phyloP scores from a whole-genome alignment of 1,140 invertebrate genomes.

The Antheraea mylitta region DNA sequence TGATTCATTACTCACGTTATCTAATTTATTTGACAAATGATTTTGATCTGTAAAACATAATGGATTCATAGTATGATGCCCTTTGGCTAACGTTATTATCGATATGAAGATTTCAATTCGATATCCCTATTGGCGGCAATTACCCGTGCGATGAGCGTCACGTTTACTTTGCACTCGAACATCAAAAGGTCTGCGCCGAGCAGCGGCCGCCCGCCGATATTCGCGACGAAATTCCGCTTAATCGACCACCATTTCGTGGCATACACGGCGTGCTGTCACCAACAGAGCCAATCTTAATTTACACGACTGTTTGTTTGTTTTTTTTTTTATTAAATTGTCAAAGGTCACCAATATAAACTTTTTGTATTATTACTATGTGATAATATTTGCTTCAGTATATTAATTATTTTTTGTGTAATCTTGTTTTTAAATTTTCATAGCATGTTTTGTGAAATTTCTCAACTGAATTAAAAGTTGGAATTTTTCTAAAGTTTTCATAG shows the following conservation, averaged over 20 bases:
- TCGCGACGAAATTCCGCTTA: conserved; percentile 46
- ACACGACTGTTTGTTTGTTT: conserved; percentile 4
- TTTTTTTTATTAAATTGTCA: neutral
- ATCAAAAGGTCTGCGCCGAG: conserved; percentile 37
- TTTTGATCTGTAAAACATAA: neutral
- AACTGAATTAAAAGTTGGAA: no score
- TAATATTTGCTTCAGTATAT: neutral
- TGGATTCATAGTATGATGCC: neutral
- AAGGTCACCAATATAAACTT: neutral
- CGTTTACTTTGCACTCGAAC: conserved; percentile 60
- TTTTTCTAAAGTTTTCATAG: no score
- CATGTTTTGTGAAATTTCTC: no score
- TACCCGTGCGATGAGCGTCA: conserved; percentile 46
- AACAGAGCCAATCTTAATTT: conserved; percentile 3
- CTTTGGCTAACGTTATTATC: neutral
- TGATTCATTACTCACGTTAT: no score
- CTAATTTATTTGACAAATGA: no score
- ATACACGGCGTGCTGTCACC: neutral
- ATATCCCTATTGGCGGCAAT: conserved; percentile 41
- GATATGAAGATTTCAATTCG: neutral
- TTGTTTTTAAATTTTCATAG: neutral
- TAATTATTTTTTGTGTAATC: no score
- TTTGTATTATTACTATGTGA: neutral
- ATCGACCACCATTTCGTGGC: conserved; percentile 22
- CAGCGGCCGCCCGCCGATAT: conserved; percentile 28